Percentiles rank a stretch among this genome's conserved stretches.
Conservation (phyloP, 1,140 invertebrate species). For the Drosophila quadrilineata region DNA sequence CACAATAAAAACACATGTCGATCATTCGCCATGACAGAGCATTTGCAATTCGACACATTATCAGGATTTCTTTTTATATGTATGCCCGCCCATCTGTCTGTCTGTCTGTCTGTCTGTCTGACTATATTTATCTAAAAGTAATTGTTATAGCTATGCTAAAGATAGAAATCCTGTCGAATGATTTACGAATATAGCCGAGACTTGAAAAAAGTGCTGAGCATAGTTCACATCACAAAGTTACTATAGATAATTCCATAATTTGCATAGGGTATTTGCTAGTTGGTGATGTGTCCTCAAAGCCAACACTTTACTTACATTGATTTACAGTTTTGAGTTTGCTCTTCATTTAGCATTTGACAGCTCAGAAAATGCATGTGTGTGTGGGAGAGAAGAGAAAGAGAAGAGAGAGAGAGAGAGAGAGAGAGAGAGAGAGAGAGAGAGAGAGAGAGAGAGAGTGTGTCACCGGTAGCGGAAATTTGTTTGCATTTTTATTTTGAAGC, state of each 20-base stretch:
- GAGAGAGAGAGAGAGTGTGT: conserved; percentile 16
- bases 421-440: conserved; percentile 1
- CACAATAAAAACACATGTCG: conserved; percentile 35
- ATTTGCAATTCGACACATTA: conserved; percentile 4
- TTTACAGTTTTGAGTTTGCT: conserved; percentile 23
- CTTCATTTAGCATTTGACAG: conserved; percentile 26
- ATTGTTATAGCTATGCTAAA: too few species aligned
- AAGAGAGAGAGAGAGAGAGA: conserved; percentile 1
- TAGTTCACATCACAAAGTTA: too few species aligned
- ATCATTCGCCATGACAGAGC: conserved; percentile 28
- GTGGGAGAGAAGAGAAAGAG: background rate
- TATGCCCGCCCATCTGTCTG: background rate
- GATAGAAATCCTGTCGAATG: too few species aligned
- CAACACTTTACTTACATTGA: background rate
- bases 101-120: background rate
- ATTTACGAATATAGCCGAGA: too few species aligned
- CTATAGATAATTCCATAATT: background rate
- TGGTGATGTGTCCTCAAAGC: background rate
- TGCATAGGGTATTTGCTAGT: background rate
- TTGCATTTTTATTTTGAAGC: conserved; percentile 54
- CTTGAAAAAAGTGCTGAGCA: too few species aligned
- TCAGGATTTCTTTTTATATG: background rate
- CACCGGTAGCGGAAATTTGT: conserved; percentile 59
- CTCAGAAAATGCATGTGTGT: conserved; percentile 16
- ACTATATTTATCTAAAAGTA: background rate